Base-by-base conservation (phyloP, 1,140 invertebrate genomes). In the Heliconius congener region DNA sequence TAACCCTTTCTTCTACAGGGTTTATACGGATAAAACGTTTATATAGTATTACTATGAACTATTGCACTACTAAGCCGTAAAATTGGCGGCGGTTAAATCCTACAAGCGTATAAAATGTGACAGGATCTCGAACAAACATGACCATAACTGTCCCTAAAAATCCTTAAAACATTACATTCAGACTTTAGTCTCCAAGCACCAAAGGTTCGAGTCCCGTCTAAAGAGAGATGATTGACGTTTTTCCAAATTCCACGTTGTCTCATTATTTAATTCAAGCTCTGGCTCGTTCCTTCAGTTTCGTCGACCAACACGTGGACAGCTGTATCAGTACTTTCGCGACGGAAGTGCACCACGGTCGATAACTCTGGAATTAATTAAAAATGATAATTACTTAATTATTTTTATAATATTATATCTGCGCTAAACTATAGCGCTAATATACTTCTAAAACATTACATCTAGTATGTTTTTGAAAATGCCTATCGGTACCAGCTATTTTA, bases 1-100 rank as follows among this genome's bases (percentile, higher is more conserved):
- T 30, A 66, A 66, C 60, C 60, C 60, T 66, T 60, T 60, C n/a
- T 23, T 23, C 23, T 66, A 66, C 60, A 30, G 60, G 60, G 60
- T 30, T 30, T 27, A 66, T 30, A 60, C 55, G 55, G 0, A 6
- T 57, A 57, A 1, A 19, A 52, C 50, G 19, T 52, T 5, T 52
- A 19, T 19, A 19, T 1, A 52, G 50, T 52, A 19, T 30, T 27
- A 66, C 4, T 9, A 30, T 30, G 11, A 66, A 66, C 60, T 66
- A 66, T 4, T 5, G 60, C 60, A 66, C 60, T 66, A 66, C 60
- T 66, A 30, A 66, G 60, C 60, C 60, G 27, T 30, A 4, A 16
- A 66, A 66, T 11, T 30, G 13, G 9, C 27, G 60, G 60, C 60
- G 4, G 3, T 66, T 1, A 66, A 66, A 66, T 13, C 9, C 27